phyloP scores from a whole-genome alignment of 2,888 invertebrate genomes.

The Spialia ferax region DNA sequence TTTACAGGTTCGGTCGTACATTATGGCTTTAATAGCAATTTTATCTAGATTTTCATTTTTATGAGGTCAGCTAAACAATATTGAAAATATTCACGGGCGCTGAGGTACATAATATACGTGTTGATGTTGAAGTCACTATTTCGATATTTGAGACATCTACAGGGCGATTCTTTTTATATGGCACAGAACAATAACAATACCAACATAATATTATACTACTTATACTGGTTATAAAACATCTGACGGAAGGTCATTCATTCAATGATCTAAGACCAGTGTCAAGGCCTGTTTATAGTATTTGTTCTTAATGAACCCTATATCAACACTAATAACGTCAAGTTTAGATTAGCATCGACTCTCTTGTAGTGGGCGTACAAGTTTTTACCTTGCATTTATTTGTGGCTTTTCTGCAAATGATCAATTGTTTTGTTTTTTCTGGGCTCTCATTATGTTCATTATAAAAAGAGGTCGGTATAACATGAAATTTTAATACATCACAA shows the following conservation, averaged over 20 bases:
- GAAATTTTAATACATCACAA: not conserved
- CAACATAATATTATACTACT: too few relatives aligned
- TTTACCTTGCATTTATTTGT: constrained; percentile 52
- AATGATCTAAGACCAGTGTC: constrained; percentile 31
- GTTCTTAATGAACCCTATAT: constrained; percentile 9
- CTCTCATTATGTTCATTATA: constrained; percentile 19
- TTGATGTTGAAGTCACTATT: not conserved
- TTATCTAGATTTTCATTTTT: too few relatives aligned
- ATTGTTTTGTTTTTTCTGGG: constrained; percentile 15
- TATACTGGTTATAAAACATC: constrained; percentile 37
- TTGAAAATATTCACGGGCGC: not conserved
- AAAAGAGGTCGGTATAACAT: not conserved
- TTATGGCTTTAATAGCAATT: too few relatives aligned
- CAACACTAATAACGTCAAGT: constrained; percentile 5
- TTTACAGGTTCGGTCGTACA: too few relatives aligned
- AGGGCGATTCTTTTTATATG: constrained; percentile 2
- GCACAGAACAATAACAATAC: constrained; percentile 4
- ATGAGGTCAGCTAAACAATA: too few relatives aligned
- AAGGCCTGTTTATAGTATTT: constrained; percentile 8
- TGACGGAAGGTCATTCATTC: constrained; percentile 39
- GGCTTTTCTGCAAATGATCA: constrained; percentile 46
- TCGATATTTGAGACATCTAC: not conserved
- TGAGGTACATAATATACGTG: not conserved
- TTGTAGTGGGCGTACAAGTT: constrained; percentile 55
- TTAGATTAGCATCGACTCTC: constrained; percentile 45